A percentile compares a stretch with the other conserved stretches of the same genome.
phyloP scores from a whole-genome alignment of 2,888 invertebrate genomes.

The Coenonympha glycerion region DNA sequence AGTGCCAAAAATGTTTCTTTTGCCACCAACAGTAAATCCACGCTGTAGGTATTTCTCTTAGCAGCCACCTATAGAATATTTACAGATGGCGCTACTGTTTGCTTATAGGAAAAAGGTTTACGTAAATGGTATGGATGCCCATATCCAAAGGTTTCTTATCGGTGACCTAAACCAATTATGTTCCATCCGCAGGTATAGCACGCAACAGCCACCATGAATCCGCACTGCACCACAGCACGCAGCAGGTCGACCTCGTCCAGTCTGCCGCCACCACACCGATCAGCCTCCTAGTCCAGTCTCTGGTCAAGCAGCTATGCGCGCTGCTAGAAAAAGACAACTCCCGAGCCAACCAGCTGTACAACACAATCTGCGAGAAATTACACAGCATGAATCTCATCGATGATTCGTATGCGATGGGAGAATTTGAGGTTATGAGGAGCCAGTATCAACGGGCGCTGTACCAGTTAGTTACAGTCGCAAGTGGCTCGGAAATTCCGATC shows the following conservation, averaged over 20 bases:
- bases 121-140: no score
- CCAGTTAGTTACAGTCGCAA: slow-evolving; percentile 78
- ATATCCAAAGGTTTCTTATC: no score
- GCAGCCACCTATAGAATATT: no score
- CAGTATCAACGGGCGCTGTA: slow-evolving; percentile 81
- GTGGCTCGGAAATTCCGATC: slow-evolving; percentile 70
- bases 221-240: slow-evolving; percentile 50
- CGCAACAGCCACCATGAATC: slow-evolving; percentile 52
- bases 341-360: slow-evolving; percentile 78
- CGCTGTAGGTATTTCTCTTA: no score
- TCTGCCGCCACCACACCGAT: slow-evolving; percentile 74
- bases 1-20: no score
- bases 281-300: slow-evolving; percentile 81
- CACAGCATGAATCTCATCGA: slow-evolving; percentile 82
- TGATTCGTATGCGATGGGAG: slow-evolving; percentile 80
- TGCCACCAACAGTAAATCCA: no score
- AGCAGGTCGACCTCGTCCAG: slow-evolving; percentile 58
- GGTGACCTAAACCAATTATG: no score
- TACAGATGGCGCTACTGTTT: no score
- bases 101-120: no score
- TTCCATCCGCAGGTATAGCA: slow-evolving; percentile 43
- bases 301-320: slow-evolving; percentile 81
- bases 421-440: slow-evolving; percentile 81
- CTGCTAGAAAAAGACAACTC: slow-evolving; percentile 78
- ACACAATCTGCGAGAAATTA: slow-evolving; percentile 80